Evolutionary conservation across 1,140 invertebrate genomes (phyloP).

Genomic region (Eumaeus atala): DNA sequence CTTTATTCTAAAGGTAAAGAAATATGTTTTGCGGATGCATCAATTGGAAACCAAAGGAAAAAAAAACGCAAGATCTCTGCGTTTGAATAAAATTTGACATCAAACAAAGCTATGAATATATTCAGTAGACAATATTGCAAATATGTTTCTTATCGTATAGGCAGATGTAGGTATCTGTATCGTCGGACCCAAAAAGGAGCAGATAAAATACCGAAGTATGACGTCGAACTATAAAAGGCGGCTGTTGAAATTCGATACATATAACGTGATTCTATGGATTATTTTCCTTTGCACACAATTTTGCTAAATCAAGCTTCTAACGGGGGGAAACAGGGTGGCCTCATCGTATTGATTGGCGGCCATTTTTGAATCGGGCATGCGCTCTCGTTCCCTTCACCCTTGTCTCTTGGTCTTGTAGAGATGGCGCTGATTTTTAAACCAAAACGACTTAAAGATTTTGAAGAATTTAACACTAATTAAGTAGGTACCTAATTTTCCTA

Average conservation of each 20-base stretch:
- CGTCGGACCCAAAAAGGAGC: conserved; percentile 10
- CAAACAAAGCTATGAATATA: too few relatives aligned
- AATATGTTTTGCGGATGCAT: too few relatives aligned
- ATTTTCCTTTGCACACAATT: conserved; percentile 17
- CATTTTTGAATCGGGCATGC: conserved; percentile 63
- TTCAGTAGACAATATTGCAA: background rate
- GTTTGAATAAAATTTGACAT: too few relatives aligned
- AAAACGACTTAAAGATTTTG: too few relatives aligned
- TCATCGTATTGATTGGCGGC: conserved; percentile 57
- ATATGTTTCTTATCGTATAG: background rate
- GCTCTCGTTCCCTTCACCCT: conserved; percentile 21
- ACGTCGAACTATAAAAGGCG: conserved; percentile 13
- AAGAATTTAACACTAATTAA: too few relatives aligned
- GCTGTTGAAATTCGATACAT: conserved; percentile 13
- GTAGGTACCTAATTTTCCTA: too few relatives aligned
- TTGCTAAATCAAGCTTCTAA: conserved; percentile 16
- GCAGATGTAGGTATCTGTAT: conserved; percentile 8
- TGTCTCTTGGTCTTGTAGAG: conserved; percentile 31
- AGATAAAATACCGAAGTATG: conserved; percentile 11
- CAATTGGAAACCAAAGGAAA: too few relatives aligned
- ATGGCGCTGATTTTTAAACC: conserved; percentile 37
- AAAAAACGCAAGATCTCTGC: too few relatives aligned
- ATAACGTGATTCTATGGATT: conserved; percentile 10
- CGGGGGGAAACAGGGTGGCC: conserved; percentile 48
- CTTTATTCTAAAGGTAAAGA: too few relatives aligned